Base-by-base conservation (phyloP, 2,797 vertebrate species). In the Bradypus variegatus region DNA sequence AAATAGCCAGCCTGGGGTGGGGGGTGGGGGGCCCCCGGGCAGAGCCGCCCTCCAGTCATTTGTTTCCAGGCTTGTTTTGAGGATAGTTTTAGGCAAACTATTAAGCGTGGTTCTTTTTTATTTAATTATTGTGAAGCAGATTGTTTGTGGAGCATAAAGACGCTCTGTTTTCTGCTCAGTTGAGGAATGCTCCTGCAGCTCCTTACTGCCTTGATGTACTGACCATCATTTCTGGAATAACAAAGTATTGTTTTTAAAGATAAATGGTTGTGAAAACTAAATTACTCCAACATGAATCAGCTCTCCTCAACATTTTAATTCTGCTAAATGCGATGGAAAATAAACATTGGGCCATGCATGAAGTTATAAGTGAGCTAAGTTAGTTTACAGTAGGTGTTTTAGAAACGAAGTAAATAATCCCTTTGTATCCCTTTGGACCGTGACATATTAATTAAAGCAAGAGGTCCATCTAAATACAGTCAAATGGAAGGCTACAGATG, bases 401-500 rank as follows among this genome's bases (percentile, higher is more conserved):
- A 89, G 88, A 91, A 96, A 92, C 60, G 45, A 86, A 89, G 85
- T 85, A 96, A 94, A 95, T 95, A 76, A 94, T 96, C 94, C 79
- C 92, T 94, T 94, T 92, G 81, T 95, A 94, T 87, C 79, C 95
- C 67, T 87, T 92, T 89, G 95, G 86, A 27, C 62, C 79, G 16
- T 90, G 92, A 96, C 67, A 53, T 64, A 92, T 88, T 86, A 89
- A 38, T 92, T 93, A 95, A 91, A 88, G 64, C 92, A 89, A 53
- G 62, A 78, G 69, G 93, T 90, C 86, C 81, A 4, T 64, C 45
- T 80, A 85, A 55, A 8, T 73, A 64, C 60, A 58, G 84, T 76
- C 91, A 95, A 96, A 79, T 64, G 79, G 91, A 95, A 96, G 94
- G 86, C 90, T 95, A 94, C 94, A 93, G 93, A n/a, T 83, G 88